Conservation (phyloP, 2,888 invertebrate species). For the Dione juno region DNA sequence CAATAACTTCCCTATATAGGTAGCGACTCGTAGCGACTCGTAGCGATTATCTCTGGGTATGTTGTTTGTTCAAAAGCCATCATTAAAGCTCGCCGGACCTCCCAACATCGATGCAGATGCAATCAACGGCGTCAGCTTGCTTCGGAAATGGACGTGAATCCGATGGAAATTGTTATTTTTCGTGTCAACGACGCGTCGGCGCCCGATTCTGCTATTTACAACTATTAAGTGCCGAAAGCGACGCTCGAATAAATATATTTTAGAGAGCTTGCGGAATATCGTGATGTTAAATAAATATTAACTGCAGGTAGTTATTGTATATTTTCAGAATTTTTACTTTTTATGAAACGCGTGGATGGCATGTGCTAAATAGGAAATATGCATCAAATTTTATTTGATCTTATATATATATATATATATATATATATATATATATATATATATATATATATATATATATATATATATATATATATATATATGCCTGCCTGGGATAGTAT, state of each 20-base stretch:
- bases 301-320: neutral
- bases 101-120: slow-evolving; percentile 19
- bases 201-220: slow-evolving; percentile 4
- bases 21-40: no score
- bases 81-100: neutral
- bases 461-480: no score
- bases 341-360: no score
- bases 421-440: no score
- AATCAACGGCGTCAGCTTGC: slow-evolving; percentile 27
- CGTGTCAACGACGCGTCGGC: slow-evolving; percentile 18
- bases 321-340: no score
- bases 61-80: slow-evolving; percentile 7
- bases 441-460: no score
- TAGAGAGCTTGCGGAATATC: neutral
- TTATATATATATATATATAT: no score
- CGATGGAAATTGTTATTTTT: slow-evolving; percentile 32
- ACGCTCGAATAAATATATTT: neutral
- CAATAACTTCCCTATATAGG: no score
- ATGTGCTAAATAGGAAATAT: no score
- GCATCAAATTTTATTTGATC: no score
- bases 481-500: no score
- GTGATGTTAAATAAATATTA: neutral
- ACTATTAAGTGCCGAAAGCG: neutral
- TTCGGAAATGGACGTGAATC: slow-evolving; percentile 30
- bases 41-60: neutral